These are phyloP conservation scores for Spisula subtruncata DNA, from an alignment of 2,888 invertebrate genomes.

Conservation along the genomic window DNA sequence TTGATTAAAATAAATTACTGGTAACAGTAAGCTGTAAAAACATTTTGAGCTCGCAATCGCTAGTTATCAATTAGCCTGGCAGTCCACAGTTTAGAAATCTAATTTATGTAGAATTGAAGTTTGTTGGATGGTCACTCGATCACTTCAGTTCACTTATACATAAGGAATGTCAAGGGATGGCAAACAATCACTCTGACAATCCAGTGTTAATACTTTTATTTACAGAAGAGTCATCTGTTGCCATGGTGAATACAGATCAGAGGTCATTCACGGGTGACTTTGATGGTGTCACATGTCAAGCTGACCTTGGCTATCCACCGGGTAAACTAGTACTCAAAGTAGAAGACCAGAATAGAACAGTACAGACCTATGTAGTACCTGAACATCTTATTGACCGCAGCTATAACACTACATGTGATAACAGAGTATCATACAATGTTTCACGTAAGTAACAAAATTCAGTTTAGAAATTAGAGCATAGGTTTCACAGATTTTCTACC, in stretches of 20 bases:
- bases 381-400: not conserved
- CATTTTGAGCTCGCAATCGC: no score
- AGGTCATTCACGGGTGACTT: not conserved
- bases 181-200: no score
- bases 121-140: no score
- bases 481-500: no score
- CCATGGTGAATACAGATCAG: not conserved
- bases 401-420: not conserved
- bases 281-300: conserved; percentile 31
- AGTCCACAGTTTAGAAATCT: no score
- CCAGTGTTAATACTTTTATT: not conserved
- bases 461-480: no score
- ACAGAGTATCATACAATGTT: conserved; percentile 5
- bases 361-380: conserved; percentile 1
- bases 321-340: conserved; percentile 28
- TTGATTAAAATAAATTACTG: no score
- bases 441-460: not conserved
- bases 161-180: no score
- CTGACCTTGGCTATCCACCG: conserved; percentile 34
- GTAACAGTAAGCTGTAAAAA: no score
- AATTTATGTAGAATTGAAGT: no score
- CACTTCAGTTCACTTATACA: no score
- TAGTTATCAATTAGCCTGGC: no score
- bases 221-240: not conserved
- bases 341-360: not conserved